Base-by-base conservation (phyloP, 2,797 vertebrate species). In the Tapirus indicus region DNA sequence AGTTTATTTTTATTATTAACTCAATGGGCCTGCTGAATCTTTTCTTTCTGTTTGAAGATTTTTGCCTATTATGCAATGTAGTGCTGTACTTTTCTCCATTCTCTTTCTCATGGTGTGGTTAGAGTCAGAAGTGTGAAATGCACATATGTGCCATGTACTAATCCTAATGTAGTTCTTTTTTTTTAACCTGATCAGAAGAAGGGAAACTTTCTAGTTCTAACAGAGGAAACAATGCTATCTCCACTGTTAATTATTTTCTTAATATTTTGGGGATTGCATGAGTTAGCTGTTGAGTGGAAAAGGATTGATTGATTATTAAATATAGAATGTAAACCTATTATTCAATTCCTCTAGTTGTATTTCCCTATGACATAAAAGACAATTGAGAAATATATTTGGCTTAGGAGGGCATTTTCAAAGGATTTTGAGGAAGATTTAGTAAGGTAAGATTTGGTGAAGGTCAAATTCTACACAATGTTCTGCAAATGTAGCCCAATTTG, bases 401-500 rank as follows among this genome's bases (percentile, higher is more conserved):
- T 84, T 86, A 32, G 1, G 41, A 87, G 14, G 60, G 32, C 32
- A 54, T 92, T 84, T 62, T 86, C 32, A 95, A 88, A 87, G 29
- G 18, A 88, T 9, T 32, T 69, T 64, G 29, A 80, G 56, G 27
- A 95, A 91, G 27, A 90, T 82, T 91, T 58, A 68, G 47, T 21
- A 23, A 80, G 64, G 18, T 83, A 97, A 86, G 91, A 71, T 64
- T 95, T 91, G 10, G 60, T 66, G 75, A 96, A 93, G 82, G 71
- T 97, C 94, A 97, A 62, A 94, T 90, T 85, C 66, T 90, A 32
- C 80, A 92, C 71, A 92, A 71, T 62, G 49, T 75, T 97, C 56
- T 92, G 41, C 58, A 94, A 95, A 94, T 90, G 68, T 69, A 83
- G 88, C 77, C 49, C 90, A 94, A 87, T 96, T 97, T 96, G 52